Conservation (phyloP, 2,797 vertebrate species). For the Hyperoplus immaculatus region DNA sequence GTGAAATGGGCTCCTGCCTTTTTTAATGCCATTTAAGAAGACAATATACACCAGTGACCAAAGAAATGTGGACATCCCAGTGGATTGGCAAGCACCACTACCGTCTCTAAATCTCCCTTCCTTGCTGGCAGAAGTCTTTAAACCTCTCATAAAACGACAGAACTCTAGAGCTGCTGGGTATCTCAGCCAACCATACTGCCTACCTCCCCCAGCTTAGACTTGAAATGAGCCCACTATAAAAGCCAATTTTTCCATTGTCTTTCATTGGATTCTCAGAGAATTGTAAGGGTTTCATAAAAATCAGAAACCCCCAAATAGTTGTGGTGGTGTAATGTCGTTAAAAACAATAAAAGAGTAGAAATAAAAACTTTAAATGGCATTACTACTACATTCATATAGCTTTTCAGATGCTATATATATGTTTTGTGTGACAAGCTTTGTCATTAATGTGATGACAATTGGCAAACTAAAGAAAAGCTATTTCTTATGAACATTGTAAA, state of each 20-base stretch:
- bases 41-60: constrained; percentile 69
- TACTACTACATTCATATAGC: not conserved
- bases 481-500: constrained; percentile 7
- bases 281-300: constrained; percentile 11
- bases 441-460: constrained; percentile 1
- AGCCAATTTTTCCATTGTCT: constrained; percentile 37
- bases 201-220: constrained; percentile 26
- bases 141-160: constrained; percentile 62
- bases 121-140: constrained; percentile 58
- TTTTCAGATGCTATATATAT: not conserved
- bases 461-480: not conserved
- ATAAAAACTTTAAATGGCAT: not conserved
- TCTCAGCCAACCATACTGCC: constrained; percentile 43
- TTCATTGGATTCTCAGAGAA: constrained; percentile 8
- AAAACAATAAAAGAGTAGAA: not conserved
- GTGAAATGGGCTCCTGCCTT: constrained; percentile 27
- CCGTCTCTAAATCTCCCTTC: constrained; percentile 64
- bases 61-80: constrained; percentile 49
- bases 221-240: constrained; percentile 44
- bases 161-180: constrained; percentile 53
- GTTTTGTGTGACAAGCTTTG: not conserved
- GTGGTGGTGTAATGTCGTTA: constrained; percentile 10
- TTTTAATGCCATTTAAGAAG: constrained; percentile 62
- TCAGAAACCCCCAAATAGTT: constrained; percentile 3
- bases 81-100: constrained; percentile 32